A percentile compares a stretch with the other conserved stretches of the same genome.
These are phyloP conservation scores for Aselliscus stoliczkanus DNA, from an alignment of 2,797 vertebrate species.

Conservation along the genomic window DNA sequence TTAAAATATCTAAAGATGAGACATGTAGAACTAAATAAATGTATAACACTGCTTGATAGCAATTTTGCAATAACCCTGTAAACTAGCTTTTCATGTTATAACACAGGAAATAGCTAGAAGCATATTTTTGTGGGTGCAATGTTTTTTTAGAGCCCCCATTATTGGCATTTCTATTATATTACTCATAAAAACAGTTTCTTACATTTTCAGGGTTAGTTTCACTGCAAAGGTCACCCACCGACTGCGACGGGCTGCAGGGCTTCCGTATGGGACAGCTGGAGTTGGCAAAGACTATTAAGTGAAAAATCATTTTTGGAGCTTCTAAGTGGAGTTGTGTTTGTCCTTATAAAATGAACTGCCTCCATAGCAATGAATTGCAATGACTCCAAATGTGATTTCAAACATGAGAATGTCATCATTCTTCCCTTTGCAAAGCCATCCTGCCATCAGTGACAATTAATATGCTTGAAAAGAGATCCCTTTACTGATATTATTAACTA, in stretches of 20 bases:
- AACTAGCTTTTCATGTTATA: neutral
- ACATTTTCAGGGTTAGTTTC: neutral
- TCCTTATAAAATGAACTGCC: slow-evolving; percentile 50
- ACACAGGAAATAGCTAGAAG: neutral
- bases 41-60: neutral
- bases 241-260: slow-evolving; percentile 35
- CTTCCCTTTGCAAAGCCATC: slow-evolving; percentile 27
- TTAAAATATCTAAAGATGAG: neutral
- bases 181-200: neutral
- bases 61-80: neutral
- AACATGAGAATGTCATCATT: slow-evolving; percentile 1
- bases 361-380: slow-evolving; percentile 52
- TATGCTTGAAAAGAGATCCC: neutral
- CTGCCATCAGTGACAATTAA: slow-evolving; percentile 39
- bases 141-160: neutral
- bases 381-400: slow-evolving; percentile 20
- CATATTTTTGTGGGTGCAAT: neutral
- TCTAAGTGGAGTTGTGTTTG: neutral
- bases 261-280: slow-evolving; percentile 19
- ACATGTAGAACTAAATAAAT: neutral
- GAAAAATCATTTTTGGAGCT: slow-evolving; percentile 51
- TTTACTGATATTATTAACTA: slow-evolving; percentile 23
- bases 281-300: neutral
- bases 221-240: slow-evolving; percentile 20
- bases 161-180: slow-evolving; percentile 20